A percentile compares a stretch with the other conserved stretches of the same genome.
Evolutionary conservation across 2,113 vertebrate species (phyloP).

Genomic region (Lichenostomus cassidix): DNA sequence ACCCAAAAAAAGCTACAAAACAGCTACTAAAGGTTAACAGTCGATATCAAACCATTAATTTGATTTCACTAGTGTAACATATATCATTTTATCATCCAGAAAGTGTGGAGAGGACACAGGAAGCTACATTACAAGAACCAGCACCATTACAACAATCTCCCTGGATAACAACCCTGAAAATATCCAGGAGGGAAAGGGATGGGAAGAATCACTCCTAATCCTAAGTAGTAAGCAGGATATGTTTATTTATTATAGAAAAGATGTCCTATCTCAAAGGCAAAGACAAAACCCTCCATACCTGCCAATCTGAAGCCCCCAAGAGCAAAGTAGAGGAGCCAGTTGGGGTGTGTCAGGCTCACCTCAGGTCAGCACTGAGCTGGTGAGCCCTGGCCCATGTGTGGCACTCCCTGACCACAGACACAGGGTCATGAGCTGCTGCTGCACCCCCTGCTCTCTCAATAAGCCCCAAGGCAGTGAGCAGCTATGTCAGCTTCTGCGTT

Average conservation of each 20-base stretch:
- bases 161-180: background rate
- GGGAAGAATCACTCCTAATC: background rate
- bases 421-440: background rate
- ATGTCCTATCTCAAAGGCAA: background rate
- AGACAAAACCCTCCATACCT: background rate
- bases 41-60: background rate
- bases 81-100: background rate
- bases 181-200: background rate
- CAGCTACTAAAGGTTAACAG: background rate
- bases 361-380: background rate
- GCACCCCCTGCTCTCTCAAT: fast-evolving
- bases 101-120: background rate
- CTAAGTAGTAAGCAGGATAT: background rate
- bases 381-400: background rate
- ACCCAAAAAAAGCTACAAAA: background rate
- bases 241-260: background rate
- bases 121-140: background rate
- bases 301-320: background rate
- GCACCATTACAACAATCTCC: background rate
- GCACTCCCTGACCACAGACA: background rate
- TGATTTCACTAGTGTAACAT: background rate
- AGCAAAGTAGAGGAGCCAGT: background rate
- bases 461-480: background rate
- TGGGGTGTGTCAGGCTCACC: background rate
- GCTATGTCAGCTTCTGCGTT: background rate